phyloP scores from a whole-genome alignment of 2,113 vertebrate genomes.

The Caracal caracal region DNA sequence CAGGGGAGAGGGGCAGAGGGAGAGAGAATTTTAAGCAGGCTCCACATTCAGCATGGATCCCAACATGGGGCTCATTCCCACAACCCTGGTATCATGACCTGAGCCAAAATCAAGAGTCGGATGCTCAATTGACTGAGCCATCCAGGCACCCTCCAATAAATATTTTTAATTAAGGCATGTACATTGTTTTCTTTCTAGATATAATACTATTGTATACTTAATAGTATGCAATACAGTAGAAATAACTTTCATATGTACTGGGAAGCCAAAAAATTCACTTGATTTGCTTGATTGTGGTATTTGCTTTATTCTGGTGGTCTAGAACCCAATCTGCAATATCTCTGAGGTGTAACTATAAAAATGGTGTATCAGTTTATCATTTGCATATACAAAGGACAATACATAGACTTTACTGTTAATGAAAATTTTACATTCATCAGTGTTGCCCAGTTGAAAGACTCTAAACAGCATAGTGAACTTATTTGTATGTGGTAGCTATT shows the following conservation, averaged over 20 bases:
- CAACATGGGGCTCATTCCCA: too few relatives aligned
- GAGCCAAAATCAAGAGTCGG: too few relatives aligned
- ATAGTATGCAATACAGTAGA: background rate
- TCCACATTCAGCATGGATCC: too few relatives aligned
- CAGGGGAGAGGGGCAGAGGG: too few relatives aligned
- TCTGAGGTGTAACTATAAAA: background rate
- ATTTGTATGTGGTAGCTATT: constrained; percentile 36
- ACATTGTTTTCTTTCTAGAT: background rate
- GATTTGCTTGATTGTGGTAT: background rate
- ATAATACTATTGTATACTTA: background rate
- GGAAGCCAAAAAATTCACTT: background rate
- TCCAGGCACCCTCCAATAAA: background rate
- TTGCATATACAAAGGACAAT: constrained; percentile 7
- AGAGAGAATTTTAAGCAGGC: too few relatives aligned
- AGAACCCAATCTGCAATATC: background rate
- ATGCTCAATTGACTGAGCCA: too few relatives aligned
- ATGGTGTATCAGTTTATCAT: background rate
- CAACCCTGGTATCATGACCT: too few relatives aligned
- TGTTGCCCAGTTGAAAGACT: background rate
- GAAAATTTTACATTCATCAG: constrained; percentile 46
- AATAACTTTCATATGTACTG: background rate
- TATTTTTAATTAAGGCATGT: background rate
- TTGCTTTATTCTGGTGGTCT: background rate
- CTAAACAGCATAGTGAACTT: background rate
- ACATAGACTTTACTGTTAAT: constrained; percentile 1